A percentile compares a stretch with the other conserved stretches of the same genome.
Conservation (phyloP, 92 coral and sea anemone species). For the Nematostella vectensis region DNA sequence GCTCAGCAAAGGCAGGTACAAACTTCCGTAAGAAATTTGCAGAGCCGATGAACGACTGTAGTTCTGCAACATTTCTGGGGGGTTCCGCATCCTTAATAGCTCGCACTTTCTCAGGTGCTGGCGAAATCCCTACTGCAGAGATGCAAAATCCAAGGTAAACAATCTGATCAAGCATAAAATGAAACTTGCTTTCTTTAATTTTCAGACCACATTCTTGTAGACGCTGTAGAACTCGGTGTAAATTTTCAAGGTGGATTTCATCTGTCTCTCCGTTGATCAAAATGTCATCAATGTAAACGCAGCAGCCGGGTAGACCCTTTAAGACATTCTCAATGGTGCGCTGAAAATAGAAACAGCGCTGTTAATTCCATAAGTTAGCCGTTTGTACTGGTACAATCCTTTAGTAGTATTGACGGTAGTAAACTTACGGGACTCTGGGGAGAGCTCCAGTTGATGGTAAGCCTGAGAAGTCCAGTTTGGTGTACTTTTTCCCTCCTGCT, state of each 20-base stretch:
- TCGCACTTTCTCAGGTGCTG: no score
- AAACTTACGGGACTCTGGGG: conserved; percentile 29
- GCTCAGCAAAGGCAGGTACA: no score
- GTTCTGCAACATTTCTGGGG: no score
- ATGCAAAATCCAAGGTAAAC: conserved; percentile 23
- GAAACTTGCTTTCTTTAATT: conserved; percentile 10
- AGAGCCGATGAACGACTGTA: no score
- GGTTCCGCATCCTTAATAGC: no score
- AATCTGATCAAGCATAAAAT: conserved; percentile 5
- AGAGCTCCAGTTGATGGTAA: conserved; percentile 33
- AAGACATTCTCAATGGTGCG: conserved; percentile 26
- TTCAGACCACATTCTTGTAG: conserved; percentile 19
- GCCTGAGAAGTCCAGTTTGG: conserved; percentile 52
- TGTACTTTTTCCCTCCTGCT: conserved; percentile 28
- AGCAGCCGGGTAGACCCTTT: conserved; percentile 27
- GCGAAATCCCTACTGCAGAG: no score
- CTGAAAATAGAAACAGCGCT: conserved; percentile 23
- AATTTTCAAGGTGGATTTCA: conserved; percentile 22
- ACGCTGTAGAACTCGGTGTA: conserved; percentile 21
- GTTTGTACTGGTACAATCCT: conserved; percentile 29
- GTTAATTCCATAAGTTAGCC: conserved; percentile 25
- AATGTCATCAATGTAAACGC: conserved; percentile 25
- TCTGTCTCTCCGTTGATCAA: conserved; percentile 18
- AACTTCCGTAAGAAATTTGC: no score
- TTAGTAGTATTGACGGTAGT: conserved; percentile 32